A percentile compares a stretch with the other conserved stretches of the same genome.
These are phyloP conservation scores for Enchytraeus crypticus DNA, from an alignment of 2,888 invertebrate genomes.

Conservation along the genomic window DNA sequence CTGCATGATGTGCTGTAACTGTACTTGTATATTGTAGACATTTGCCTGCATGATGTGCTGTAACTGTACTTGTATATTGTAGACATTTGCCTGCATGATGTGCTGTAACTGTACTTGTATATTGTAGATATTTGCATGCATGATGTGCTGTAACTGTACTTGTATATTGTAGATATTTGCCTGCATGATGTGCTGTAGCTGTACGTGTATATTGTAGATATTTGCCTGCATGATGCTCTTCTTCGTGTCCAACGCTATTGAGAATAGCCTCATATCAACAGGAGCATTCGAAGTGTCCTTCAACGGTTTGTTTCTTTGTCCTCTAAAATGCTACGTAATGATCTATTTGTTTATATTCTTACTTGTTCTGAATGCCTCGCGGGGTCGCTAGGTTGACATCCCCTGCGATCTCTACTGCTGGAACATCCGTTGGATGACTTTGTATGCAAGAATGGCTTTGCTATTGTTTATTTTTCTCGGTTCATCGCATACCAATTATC, in stretches of 20 bases:
- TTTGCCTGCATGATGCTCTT: slow-evolving; percentile 93
- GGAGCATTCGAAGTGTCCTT: slow-evolving; percentile 92
- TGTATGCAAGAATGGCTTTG: too few relatives aligned
- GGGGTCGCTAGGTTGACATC: too few relatives aligned
- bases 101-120: not conserved
- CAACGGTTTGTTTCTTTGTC: slow-evolving; percentile 54
- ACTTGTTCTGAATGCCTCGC: too few relatives aligned
- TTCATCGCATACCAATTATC: too few relatives aligned
- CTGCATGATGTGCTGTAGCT: not conserved
- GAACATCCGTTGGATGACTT: too few relatives aligned
- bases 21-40: too few relatives aligned
- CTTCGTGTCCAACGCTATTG: slow-evolving; percentile 85
- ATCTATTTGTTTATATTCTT: not conserved
- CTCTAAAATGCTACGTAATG: not conserved
- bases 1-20: too few relatives aligned
- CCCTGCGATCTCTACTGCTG: too few relatives aligned
- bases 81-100: not conserved
- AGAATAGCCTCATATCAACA: slow-evolving; percentile 68
- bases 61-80: too few relatives aligned
- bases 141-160: not conserved
- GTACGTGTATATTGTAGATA: slow-evolving; percentile 17
- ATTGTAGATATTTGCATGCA: not conserved
- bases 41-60: too few relatives aligned
- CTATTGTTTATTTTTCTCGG: too few relatives aligned
- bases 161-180: not conserved